A percentile compares a stretch with the other conserved stretches of the same genome.
phyloP scores from a whole-genome alignment of 2,113 vertebrate species.

The Tyrannus savana region DNA sequence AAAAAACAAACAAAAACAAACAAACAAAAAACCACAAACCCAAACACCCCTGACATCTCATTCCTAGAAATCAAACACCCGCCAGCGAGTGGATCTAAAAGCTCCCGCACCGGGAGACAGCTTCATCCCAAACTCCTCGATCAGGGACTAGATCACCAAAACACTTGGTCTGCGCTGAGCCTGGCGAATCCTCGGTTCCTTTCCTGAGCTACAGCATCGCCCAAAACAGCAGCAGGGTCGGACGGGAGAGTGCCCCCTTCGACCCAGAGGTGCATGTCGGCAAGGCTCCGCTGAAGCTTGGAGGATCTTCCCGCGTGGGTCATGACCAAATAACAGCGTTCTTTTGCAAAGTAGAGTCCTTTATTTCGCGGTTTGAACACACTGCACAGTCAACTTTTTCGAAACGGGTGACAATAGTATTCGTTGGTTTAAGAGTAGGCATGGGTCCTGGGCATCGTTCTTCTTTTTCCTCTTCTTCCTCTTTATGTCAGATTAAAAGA shows the following conservation, averaged over 20 bases:
- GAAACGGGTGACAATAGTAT: neutral
- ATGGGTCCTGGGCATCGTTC: neutral
- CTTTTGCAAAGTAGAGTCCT: neutral
- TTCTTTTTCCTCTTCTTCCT: constrained; percentile 6
- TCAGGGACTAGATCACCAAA: neutral
- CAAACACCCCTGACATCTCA: neutral
- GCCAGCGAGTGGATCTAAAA: neutral
- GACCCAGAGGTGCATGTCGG: neutral
- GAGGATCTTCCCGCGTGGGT: neutral
- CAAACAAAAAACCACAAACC: neutral
- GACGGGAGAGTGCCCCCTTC: neutral
- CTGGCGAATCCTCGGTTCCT: neutral
- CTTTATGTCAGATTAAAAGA: neutral
- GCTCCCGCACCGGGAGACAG: neutral
- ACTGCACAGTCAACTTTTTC: constrained; percentile 19
- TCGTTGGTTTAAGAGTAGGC: constrained; percentile 7
- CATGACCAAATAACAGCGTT: neutral
- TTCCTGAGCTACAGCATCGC: neutral
- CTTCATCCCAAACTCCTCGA: neutral
- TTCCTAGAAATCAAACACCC: neutral
- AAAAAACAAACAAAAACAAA: neutral
- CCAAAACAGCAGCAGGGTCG: neutral
- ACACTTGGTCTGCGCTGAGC: neutral
- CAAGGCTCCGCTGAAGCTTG: neutral
- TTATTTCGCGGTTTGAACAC: constrained; percentile 34